Conservation (phyloP, 2,888 invertebrate genomes). For the Coecobrya sp. region DNA sequence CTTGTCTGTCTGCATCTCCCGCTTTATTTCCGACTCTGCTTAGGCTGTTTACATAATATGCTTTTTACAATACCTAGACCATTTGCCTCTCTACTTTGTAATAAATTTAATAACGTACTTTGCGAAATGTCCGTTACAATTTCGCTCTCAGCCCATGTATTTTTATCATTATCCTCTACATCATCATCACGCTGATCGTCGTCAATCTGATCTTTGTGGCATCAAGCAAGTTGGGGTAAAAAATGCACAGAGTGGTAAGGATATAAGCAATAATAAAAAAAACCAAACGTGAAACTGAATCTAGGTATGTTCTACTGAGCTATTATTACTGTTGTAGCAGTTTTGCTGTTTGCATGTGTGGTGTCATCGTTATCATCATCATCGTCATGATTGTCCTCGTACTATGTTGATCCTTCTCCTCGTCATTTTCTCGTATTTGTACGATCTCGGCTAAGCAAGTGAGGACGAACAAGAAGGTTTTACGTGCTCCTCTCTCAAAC, state of each 20-base stretch:
- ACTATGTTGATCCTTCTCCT: background rate
- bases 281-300: background rate
- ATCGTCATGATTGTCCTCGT: background rate
- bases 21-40: no score
- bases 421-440: background rate
- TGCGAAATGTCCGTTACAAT: background rate
- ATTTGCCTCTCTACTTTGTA: no score
- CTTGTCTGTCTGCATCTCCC: no score
- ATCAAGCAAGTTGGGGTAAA: background rate
- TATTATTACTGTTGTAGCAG: background rate
- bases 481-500: conserved; percentile 52
- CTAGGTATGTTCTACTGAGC: background rate
- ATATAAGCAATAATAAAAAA: background rate
- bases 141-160: background rate
- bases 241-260: background rate
- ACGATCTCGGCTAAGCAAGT: conserved; percentile 22
- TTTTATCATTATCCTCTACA: background rate
- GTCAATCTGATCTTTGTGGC: background rate
- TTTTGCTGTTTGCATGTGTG: background rate
- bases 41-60: no score
- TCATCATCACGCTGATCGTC: background rate
- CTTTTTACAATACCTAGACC: no score
- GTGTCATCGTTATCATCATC: background rate
- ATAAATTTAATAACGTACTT: background rate
- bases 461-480: conserved; percentile 5